Evolutionary conservation across 2,888 invertebrate species (phyloP), one percentile per base, ranked within the genome.

Genomic region (Ophonus ardosiacus): DNA sequence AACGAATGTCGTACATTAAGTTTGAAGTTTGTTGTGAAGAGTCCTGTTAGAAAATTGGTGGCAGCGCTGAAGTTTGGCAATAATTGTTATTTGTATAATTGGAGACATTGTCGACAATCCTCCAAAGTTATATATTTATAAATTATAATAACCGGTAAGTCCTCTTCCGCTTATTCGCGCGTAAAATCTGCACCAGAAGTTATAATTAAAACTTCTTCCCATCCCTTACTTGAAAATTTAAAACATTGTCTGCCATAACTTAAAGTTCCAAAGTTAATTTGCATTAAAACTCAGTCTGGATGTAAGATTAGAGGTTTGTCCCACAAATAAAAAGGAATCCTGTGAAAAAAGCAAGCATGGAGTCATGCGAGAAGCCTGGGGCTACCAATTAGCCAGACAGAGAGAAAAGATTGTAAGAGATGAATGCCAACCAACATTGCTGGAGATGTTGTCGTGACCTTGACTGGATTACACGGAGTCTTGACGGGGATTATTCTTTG

Each of bases 221-320:
- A 24, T 13, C 17, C 78, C 57, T 24, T 15, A n/a, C 15, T 57
- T 57, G 24, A 18, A 78, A 78, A 78, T 78, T 78, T 78, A 78
- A 78, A 78, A 78, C 78, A 56, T 78, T 78, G 78, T 78, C 57
- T 57, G 78, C 78, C 78, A 57, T 78, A 78, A 57, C 78, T 78
- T 78, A 57, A 78, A 78, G 24, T 78, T 78, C 51, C 78, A 78
- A 78, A 81, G 81, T 81, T 51, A 68, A 81, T 81, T 81, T 63
- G 56, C 81, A 81, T 81, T 65, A 81, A 81, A 81, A 81, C 68
- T 10, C n/a, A 24, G 65, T 81, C 56, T 65, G 63, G 81, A 68
- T 81, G 81, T 81, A 68, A 81, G 81, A 81, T 81, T 81, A 68
- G 57, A 43, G 78, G 78, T 78, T 78, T 78, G 56, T 57, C 56